Percentiles rank a stretch among this genome's conserved stretches.
These are phyloP conservation scores for Dendrophyllia cribrosa DNA, from an alignment of 64 coral and sea anemone species.

Conservation along the genomic window DNA sequence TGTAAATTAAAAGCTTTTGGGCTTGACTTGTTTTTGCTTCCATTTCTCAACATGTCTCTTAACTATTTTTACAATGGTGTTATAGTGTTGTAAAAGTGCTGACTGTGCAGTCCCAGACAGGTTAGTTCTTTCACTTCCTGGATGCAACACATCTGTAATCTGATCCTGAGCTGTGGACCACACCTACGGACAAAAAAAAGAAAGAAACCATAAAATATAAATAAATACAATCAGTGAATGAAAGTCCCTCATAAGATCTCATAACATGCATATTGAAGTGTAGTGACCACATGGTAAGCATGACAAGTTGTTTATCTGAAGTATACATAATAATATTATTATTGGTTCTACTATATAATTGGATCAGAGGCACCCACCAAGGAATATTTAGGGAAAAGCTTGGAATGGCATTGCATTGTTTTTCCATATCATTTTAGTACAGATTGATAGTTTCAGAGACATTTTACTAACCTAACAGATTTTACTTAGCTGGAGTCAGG, in stretches of 20 bases:
- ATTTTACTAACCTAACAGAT: too few relatives aligned
- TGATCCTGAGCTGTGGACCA: slow-evolving; percentile 72
- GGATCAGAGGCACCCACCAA: too few relatives aligned
- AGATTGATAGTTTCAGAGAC: too few relatives aligned
- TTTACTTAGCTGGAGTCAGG: too few relatives aligned
- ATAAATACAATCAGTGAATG: not conserved
- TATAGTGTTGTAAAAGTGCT: slow-evolving; percentile 77
- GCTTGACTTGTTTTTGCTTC: slow-evolving; percentile 34
- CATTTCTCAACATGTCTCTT: slow-evolving; percentile 81
- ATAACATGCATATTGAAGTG: too few relatives aligned
- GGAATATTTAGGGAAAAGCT: too few relatives aligned
- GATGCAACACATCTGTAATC: slow-evolving; percentile 31
- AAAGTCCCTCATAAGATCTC: not conserved
- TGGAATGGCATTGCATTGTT: too few relatives aligned
- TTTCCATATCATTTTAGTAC: too few relatives aligned
- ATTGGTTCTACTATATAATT: too few relatives aligned
- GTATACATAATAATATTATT: too few relatives aligned
- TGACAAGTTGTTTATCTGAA: too few relatives aligned
- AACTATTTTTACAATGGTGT: slow-evolving; percentile 72
- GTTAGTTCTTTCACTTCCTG: slow-evolving; percentile 68
- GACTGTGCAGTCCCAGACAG: slow-evolving; percentile 67
- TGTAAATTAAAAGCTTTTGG: not conserved
- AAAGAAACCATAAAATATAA: not conserved
- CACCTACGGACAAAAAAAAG: slow-evolving; percentile 41
- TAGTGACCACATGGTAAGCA: not conserved